These are phyloP conservation scores for Diabrotica balteata DNA, from an alignment of 2,888 invertebrate genomes.

Conservation along the genomic window DNA sequence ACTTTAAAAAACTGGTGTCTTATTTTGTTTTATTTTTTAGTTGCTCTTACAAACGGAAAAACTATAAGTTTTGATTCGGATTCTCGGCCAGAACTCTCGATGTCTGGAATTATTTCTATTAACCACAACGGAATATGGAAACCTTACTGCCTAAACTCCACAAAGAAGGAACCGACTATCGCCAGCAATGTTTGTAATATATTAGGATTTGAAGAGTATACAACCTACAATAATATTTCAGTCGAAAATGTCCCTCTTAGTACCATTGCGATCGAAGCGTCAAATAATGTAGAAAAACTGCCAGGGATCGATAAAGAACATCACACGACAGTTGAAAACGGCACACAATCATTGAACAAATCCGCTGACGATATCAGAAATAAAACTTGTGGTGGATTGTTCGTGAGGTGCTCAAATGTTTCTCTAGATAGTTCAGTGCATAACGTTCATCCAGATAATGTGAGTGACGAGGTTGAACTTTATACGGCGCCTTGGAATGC, in stretches of 20 bases:
- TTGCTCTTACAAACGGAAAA: slow-evolving; percentile 72
- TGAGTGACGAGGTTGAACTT: slow-evolving; percentile 53
- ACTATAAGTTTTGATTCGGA: slow-evolving; percentile 68
- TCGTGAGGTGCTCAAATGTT: slow-evolving; percentile 64
- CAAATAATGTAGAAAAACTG: too few species aligned
- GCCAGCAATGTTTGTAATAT: slow-evolving; percentile 70
- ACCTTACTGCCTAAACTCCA: slow-evolving; percentile 66
- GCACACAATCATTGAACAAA: not conserved
- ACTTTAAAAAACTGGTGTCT: too few species aligned
- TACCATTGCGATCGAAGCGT: slow-evolving; percentile 1
- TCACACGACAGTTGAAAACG: not conserved
- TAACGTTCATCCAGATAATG: slow-evolving; percentile 38
- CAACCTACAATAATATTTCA: slow-evolving; percentile 44
- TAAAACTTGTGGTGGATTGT: slow-evolving; percentile 61
- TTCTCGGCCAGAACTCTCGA: slow-evolving; percentile 66
- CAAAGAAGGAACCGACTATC: slow-evolving; percentile 61
- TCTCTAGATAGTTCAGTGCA: slow-evolving; percentile 55
- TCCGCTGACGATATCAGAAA: slow-evolving; percentile 8
- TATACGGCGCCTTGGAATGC: slow-evolving; percentile 76
- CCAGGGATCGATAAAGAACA: not conserved
- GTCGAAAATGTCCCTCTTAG: slow-evolving; percentile 38
- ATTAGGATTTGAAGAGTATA: slow-evolving; percentile 69
- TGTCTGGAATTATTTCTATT: slow-evolving; percentile 70
- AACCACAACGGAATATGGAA: slow-evolving; percentile 71
- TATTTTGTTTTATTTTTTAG: slow-evolving; percentile 59